A percentile compares a stretch with the other conserved stretches of the same genome.
Conservation (phyloP, 2,888 invertebrate species). For the Cosmopolites sordidus region DNA sequence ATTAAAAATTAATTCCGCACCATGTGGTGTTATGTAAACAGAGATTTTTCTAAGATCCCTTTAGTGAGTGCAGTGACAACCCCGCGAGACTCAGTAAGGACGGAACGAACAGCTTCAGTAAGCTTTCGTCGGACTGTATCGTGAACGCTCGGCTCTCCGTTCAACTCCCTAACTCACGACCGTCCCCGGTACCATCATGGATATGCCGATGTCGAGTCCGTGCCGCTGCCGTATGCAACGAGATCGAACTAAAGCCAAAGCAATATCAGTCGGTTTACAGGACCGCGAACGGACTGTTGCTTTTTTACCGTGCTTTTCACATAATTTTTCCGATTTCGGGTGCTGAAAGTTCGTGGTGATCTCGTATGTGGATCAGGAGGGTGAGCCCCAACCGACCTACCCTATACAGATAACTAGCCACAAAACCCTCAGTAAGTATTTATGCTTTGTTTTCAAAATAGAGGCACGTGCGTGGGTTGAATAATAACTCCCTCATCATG, state of each 20-base stretch:
- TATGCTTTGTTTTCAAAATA: neutral
- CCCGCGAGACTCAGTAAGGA: slow-evolving; percentile 15
- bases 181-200: slow-evolving; percentile 21
- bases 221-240: slow-evolving; percentile 14
- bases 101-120: neutral
- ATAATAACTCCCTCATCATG: neutral
- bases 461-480: neutral
- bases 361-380: slow-evolving; percentile 20
- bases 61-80: slow-evolving; percentile 22
- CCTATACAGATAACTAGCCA: neutral
- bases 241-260: slow-evolving; percentile 11
- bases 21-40: neutral
- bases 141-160: slow-evolving; percentile 16
- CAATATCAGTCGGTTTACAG: slow-evolving; percentile 25
- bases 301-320: slow-evolving; percentile 8
- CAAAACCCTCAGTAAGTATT: slow-evolving; percentile 18
- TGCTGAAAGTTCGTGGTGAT: slow-evolving; percentile 20
- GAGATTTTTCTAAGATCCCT: neutral
- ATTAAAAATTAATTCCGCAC: neutral
- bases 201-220: neutral
- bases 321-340: slow-evolving; percentile 16
- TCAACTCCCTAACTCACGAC: slow-evolving; percentile 24
- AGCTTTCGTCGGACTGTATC: slow-evolving; percentile 16
- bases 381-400: slow-evolving; percentile 13
- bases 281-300: slow-evolving; percentile 17